Evolutionary conservation across 2,888 invertebrate genomes (phyloP), one percentile per base, ranked within the genome.

Genomic region (Parasteatoda lunata): DNA sequence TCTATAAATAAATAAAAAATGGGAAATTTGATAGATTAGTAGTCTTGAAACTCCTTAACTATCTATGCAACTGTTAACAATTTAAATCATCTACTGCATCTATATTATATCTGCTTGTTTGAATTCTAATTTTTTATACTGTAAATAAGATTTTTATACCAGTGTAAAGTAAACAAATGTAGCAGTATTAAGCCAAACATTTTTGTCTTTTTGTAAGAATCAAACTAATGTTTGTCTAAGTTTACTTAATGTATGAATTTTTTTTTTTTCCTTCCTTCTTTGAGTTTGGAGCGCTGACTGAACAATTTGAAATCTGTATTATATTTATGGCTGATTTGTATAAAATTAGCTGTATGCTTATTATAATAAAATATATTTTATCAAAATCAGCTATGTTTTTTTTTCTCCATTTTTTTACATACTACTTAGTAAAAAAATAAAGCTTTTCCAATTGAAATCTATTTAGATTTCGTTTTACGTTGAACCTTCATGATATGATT

Each of bases 141-240:
- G 59, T 59, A 59, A 8, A 59, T 59, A 59, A 59, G 7, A 59
- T 59, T 59, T n/a, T 59, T 59, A 59, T 59, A 59, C n/a, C 59
- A 59, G 8, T 8, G 30, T 30, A 30, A 30, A 30, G 30, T 30
- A 59, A 4, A n/a, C 59, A 59, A 59, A 9, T 59, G 59, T 59
- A 59, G n/a, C 59, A 59, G 59, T 59, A 59, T 59, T 8, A 59
- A 59, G n/a, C 59, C n/a, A n/a, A 59, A 59, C 59, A 59, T 59
- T n/a, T 59, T 59, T 59, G 59, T 59, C 9, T 59, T 59, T n/a
- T 59, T 59, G n/a, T 59, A 54, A 9, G 9, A 59, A 59, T 13
- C 0, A 59, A 59, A 13, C 11, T 59, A 13, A 13, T 59, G 59
- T 59, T 59, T 9, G n/a, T 59, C n/a, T 13, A 9, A 13, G n/a